These are phyloP conservation scores for Pituophis catenifer DNA, from an alignment of 2,113 vertebrate genomes.

Conservation along the genomic window DNA sequence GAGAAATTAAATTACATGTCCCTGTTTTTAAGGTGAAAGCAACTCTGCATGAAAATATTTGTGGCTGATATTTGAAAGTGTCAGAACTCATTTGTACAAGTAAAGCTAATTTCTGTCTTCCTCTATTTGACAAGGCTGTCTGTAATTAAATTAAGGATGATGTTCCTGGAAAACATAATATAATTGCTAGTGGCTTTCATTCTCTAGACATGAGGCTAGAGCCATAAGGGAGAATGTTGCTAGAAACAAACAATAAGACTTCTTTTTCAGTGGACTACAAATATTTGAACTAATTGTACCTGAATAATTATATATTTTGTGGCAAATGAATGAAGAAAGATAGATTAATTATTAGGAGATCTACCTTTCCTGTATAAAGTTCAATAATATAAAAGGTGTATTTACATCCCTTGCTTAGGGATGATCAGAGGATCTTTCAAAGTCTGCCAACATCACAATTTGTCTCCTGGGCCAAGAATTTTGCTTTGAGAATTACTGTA, in stretches of 20 bases:
- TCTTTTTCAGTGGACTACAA: neutral
- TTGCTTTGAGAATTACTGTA: neutral
- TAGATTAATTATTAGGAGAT: neutral
- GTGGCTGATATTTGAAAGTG: constrained; percentile 8
- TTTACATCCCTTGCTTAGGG: neutral
- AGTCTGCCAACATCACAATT: constrained; percentile 1
- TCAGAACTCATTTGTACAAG: constrained; percentile 9
- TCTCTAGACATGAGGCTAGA: neutral
- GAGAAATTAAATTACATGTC: neutral
- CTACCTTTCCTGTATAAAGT: neutral
- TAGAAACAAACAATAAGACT: neutral
- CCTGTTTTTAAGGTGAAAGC: neutral
- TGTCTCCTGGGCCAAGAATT: neutral
- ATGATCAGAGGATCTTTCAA: constrained; percentile 13
- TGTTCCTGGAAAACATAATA: neutral
- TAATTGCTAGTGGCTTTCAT: constrained; percentile 6
- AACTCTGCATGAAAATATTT: constrained; percentile 15
- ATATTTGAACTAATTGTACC: neutral
- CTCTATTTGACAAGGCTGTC: constrained; percentile 6
- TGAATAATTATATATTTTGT: neutral
- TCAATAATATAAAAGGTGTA: neutral
- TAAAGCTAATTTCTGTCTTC: constrained; percentile 21
- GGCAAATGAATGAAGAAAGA: neutral
- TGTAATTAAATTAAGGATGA: constrained; percentile 16
- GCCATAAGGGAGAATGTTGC: neutral